These are phyloP conservation scores for Blastomussa wellsi DNA, from an alignment of 92 coral and sea anemone species.

Conservation along the genomic window DNA sequence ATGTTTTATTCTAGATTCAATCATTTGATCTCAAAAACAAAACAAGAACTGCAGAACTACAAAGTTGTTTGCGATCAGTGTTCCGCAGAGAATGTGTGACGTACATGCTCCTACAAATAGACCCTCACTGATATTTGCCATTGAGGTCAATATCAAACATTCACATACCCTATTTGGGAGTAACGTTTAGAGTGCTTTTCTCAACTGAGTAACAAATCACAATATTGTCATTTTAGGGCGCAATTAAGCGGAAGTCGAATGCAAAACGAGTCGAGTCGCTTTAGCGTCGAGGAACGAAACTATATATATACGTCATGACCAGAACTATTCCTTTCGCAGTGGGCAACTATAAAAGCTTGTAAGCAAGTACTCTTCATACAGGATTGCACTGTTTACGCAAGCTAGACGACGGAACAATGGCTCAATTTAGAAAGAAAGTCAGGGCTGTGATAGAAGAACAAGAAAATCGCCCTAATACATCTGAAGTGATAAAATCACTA, in stretches of 20 bases:
- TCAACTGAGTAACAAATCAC: background rate
- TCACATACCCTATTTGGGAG: conserved; percentile 26
- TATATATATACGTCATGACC: background rate
- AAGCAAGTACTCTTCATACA: background rate
- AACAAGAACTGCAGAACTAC: background rate
- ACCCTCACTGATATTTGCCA: background rate
- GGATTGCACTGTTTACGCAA: background rate
- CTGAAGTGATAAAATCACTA: conserved; percentile 21
- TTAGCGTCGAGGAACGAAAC: background rate
- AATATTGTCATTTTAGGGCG: background rate
- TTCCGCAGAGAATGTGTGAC: conserved; percentile 20
- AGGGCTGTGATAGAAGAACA: background rate
- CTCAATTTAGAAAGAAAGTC: background rate
- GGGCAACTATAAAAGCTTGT: no score
- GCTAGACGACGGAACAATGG: background rate
- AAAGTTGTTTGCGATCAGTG: background rate
- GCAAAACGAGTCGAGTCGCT: background rate
- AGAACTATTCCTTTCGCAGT: background rate
- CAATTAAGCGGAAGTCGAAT: conserved; percentile 5
- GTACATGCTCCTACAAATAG: background rate
- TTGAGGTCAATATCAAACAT: conserved; percentile 12
- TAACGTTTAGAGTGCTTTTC: background rate
- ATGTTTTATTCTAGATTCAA: no score
- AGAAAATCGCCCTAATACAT: conserved; percentile 13
- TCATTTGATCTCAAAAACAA: background rate